Base-by-base conservation (phyloP, 2,888 invertebrate genomes). In the Morpho deidamia region DNA sequence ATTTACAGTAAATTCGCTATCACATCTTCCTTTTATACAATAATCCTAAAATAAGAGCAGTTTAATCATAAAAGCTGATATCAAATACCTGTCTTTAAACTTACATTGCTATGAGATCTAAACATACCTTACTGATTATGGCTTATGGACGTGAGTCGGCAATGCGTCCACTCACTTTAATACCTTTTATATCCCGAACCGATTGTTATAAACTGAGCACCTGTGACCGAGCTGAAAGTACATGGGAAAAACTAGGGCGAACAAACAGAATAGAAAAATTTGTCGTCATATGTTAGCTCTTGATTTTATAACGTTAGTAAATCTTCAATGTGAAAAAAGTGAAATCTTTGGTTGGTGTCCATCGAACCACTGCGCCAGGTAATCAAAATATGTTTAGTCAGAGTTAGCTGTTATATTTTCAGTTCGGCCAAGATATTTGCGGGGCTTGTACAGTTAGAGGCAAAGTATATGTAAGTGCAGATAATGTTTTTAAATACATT, bases 51-150 rank as follows among this genome's bases (percentile, higher is more conserved):
- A 14, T 45, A 49, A 53, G 50, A 54, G 56, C 53, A 57, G 58
- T 57, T 60, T 47, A 61, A 42, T 53, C 45, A 61, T 56, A 59
- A 60, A 64, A 59, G 60, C 44, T 63, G 60, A 58, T 63, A 58
- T 60, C 55, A 56, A 56, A 62, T 61, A 66, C 68, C 68, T 70
- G 64, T 68, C 72, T 72, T 65, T 71, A 63, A 71, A 73, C 83
- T 82, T 83, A 83, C 62, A 64, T 69, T 70, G 63, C 80, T 86
- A 86, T 84, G 86, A 86, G 86, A 86, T 86, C 86, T 83, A 74
- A 71, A 75, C 72, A 78, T 77, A 78, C 70, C 61, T 76, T 69
- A 66, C 53, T 61, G 68, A 70, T 72, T 77, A 83, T 82, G 83
- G 82, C 83, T 78, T 74, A 73, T 60, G 68, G 67, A 64, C 66